Base-by-base conservation (phyloP, 1,140 invertebrate species). In the Drosophila tropicalis region DNA sequence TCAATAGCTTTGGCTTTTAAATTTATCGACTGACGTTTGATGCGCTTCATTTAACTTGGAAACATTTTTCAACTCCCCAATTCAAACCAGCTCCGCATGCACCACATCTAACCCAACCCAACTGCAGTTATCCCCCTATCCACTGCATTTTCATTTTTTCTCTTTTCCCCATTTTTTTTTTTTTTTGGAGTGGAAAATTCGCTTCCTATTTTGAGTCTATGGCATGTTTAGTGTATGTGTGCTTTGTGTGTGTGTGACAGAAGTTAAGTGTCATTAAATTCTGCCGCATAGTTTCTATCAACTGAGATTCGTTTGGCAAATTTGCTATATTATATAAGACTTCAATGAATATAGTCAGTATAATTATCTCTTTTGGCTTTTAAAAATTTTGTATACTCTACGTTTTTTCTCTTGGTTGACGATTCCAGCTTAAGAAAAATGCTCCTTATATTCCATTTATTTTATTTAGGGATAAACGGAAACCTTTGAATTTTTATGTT, bases 1-100 rank as follows among this genome's bases (percentile, higher is more conserved):
- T 89, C 80, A 89, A 87, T 87, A 89, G 85, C 76, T 89, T 89
- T 87, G 84, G 84, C 80, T 90, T 87, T 87, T 87, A 87, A 87
- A 87, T 87, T 87, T 87, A 87, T 87, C 84, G 80, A 84, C 84
- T 87, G 84, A 89, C 84, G 84, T 89, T 87, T 87, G 84, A 87
- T 87, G 81, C 84, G 80, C 84, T 87, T 87, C 84, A 87, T 87
- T 87, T 89, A 87, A 87, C 84, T 87, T 87, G 84, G 79, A 87
- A 87, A 86, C 84, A 87, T 87, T 86, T 86, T 86, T 86, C 83
- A 86, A 83, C 83, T 83, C 76, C 44, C 44, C 44, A 51, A 10
- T 19, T 22, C 44, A 22, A 12, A 22, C 44, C 17, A 39, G 2
- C 4, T 12, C 17, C 7, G 10, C 44, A 41, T 25, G 22, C 34